Evolutionary conservation across 2,113 vertebrate genomes (phyloP).

Genomic region (Xyliphius kryptos): DNA sequence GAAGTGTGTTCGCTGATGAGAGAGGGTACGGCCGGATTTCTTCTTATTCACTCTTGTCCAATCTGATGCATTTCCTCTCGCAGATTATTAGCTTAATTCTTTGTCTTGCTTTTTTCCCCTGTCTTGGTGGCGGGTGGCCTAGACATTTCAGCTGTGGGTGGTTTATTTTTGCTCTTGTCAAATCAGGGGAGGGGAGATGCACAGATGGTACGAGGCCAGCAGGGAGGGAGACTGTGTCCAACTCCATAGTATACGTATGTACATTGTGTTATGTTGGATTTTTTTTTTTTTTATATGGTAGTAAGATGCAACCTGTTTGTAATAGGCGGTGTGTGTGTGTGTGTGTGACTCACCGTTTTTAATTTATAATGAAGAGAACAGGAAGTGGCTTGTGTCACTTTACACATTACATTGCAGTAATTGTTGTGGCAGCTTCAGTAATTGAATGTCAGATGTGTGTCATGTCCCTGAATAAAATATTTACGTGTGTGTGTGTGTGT

Average conservation of each 20-base stretch:
- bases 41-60: background rate
- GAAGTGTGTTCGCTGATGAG: background rate
- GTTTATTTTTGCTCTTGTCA: conserved; percentile 48
- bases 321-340: background rate
- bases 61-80: background rate
- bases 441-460: conserved; percentile 17
- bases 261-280: background rate
- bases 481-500: background rate
- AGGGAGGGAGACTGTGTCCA: background rate
- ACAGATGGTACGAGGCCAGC: background rate
- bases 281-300: too few species aligned
- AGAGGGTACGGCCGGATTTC: background rate
- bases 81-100: conserved; percentile 32
- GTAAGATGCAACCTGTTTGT: too few species aligned
- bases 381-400: conserved; percentile 16
- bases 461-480: conserved; percentile 16
- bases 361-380: conserved; percentile 6
- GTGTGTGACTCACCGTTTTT: conserved; percentile 9
- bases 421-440: conserved; percentile 12
- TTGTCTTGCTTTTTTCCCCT: conserved; percentile 41
- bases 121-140: too few species aligned
- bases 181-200: background rate
- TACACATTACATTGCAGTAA: conserved; percentile 12
- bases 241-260: background rate
- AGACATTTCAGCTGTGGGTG: conserved; percentile 33